Base-by-base conservation (phyloP, 1,140 invertebrate species). In the Dendrolimus kikuchii region DNA sequence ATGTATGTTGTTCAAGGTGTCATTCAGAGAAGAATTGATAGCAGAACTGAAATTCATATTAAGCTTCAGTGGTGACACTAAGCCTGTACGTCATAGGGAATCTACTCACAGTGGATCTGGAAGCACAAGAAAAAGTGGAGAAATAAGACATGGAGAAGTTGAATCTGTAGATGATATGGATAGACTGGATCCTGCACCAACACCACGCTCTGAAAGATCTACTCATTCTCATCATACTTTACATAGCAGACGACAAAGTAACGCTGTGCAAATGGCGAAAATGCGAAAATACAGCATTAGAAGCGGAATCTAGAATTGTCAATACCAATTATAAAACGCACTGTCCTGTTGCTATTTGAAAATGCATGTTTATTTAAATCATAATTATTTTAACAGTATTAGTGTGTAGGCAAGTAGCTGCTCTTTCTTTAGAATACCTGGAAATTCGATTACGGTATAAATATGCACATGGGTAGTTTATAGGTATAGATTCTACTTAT, bases 41-140 rank as follows among this genome's bases (percentile, higher is more conserved):
- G 90, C 92, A 37, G 95, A 96, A 73, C 60, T 95, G 23, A 91
- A 90, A 66, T 95, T 96, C 63, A 91, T 95, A 37, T 66, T 93
- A 0, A 91, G 92, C 71, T 95, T 93, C 60, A 92, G 90, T 37
- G 93, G 92, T 5, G 92, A 93, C 37, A 92, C 91, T 0, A 96
- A 95, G 62, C 89, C 89, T 7, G 89, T 90, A 0, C 74, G 84
- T 46, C 86, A 88, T 55, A 69, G 78, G 51, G 81, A 81, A 60
- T 69, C 73, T 5, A 66, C 72, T 38, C 67, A 66, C 5, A 79
- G 74, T 59, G 72, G 75, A 10, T 81, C 77, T 0, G 75, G 74
- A 9, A 66, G 66, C n/a, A 75, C 77, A 3, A 83, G 78, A 44
- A 74, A 75, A 43, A 67, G 70, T 37, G 68, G 75, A 38, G 71